Evolutionary conservation across 2,797 vertebrate species (phyloP), one percentile per base, ranked within the genome.

Genomic region (Paramormyrops hopkinsi): DNA sequence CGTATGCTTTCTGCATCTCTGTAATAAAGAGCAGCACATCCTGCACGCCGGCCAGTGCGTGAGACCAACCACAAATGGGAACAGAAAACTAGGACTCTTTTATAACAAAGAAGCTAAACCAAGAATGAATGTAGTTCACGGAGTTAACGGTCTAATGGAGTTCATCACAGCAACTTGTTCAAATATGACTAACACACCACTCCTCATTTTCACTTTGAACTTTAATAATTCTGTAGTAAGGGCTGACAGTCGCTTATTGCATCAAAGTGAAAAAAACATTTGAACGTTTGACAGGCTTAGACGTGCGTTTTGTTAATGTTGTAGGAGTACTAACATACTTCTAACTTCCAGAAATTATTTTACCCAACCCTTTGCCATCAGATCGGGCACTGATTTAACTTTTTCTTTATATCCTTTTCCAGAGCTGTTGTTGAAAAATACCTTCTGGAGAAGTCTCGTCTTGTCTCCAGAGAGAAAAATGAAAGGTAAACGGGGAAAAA

Each of bases 391-490:
- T 92, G 19, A 82, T 73, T 46, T 89, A 90, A 92, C 87, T 93
- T 53, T 93, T 90, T 33, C 44, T 50, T 11, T 54, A 19, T n/a
- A 51, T 41, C 87, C 85, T 87, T 84, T 37, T 73, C 11, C 89
- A 99, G 98, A 92, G 98, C 98, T 41, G 97, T 99, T 87, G 98
- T 99, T 86, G 98, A 99, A 95, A 99, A 99, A 91, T 99, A 99
- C 91, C 96, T 99, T 92, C 96, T 99, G 93, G 98, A 99, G 94
- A 99, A 99, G 93, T 99, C 98, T 92, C 98, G 98, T 5, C 95
- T 99, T 89, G 98, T 99, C 88, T 99, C 98, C 92, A 97, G 97
- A 93, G 99, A 98, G 93, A 98, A 99, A 91, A 98, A 99, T 48
- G 99, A 99, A 95, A 98, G 99, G 99, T 99, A 93, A 95, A 95